These are phyloP conservation scores for Agrochola lota DNA, from an alignment of 2,888 invertebrate genomes.

Conservation along the genomic window DNA sequence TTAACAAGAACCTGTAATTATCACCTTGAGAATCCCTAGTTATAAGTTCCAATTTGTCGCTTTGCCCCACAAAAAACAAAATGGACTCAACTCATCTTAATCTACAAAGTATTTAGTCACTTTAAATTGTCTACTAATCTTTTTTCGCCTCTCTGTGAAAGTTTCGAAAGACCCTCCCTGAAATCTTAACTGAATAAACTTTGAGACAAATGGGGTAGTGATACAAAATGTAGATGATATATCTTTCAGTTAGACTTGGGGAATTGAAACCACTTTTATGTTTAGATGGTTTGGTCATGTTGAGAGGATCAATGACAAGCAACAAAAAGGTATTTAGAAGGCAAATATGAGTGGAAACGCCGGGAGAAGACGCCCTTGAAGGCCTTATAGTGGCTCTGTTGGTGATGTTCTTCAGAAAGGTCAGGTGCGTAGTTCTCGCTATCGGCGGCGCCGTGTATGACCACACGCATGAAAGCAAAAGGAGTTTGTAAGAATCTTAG, in stretches of 20 bases:
- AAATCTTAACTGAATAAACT: conserved; percentile 45
- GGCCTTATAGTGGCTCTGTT: no score
- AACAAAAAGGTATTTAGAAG: no score
- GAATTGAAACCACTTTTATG: conserved; percentile 12
- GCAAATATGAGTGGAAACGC: no score
- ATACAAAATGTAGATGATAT: conserved; percentile 47
- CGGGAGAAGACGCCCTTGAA: no score
- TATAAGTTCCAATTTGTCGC: no score
- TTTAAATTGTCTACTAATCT: conserved; percentile 31
- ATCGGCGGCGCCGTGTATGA: no score
- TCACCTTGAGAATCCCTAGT: background rate
- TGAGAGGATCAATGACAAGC: no score
- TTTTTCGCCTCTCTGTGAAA: conserved; percentile 30
- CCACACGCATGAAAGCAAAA: no score
- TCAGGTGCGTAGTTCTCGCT: no score
- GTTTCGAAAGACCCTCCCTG: conserved; percentile 23
- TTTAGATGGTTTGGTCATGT: no score
- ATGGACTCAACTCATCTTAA: conserved; percentile 24
- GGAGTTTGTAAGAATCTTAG: no score
- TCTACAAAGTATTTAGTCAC: conserved; percentile 42
- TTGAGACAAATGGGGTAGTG: conserved; percentile 37
- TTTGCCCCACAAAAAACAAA: conserved; percentile 8
- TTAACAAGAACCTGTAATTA: background rate
- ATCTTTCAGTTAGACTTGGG: conserved; percentile 33
- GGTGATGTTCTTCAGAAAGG: no score